These are phyloP conservation scores for Harmothoe impar DNA, from an alignment of 2,888 invertebrate species.

Conservation along the genomic window DNA sequence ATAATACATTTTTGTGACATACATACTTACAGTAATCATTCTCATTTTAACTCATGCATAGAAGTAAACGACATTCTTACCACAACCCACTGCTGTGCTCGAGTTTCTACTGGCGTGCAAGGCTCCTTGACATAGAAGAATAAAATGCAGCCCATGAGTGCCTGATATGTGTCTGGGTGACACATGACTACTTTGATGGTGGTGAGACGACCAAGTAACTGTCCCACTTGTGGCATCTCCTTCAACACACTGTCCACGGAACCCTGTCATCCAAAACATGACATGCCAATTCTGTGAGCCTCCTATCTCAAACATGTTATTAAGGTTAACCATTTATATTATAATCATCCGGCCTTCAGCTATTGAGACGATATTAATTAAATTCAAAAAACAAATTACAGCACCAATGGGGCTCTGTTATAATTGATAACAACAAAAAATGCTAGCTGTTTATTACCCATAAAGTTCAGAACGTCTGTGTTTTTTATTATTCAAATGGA, in stretches of 20 bases:
- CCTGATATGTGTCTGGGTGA: slow-evolving; percentile 4
- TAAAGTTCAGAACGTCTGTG: no score
- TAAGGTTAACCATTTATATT: not conserved
- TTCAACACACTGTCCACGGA: not conserved
- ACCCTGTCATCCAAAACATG: not conserved
- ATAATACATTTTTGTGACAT: no score
- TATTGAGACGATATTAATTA: no score
- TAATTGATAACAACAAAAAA: no score
- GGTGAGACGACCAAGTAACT: slow-evolving; percentile 29
- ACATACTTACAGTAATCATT: no score
- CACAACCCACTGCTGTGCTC: slow-evolving; percentile 41
- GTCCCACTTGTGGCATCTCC: slow-evolving; percentile 47
- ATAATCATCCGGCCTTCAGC: not conserved
- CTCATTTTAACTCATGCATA: no score
- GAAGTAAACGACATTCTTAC: not conserved
- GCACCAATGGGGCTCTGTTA: no score
- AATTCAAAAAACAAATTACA: no score
- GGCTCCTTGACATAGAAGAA: slow-evolving; percentile 42
- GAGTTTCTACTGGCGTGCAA: not conserved
- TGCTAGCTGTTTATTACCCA: no score
- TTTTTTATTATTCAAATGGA: no score
- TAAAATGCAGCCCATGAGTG: slow-evolving; percentile 33
- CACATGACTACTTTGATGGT: slow-evolving; percentile 23
- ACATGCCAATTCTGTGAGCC: no score
- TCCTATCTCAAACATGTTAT: not conserved